These are phyloP conservation scores for Pantherophis guttatus DNA, from an alignment of 2,113 vertebrate genomes.

Conservation along the genomic window DNA sequence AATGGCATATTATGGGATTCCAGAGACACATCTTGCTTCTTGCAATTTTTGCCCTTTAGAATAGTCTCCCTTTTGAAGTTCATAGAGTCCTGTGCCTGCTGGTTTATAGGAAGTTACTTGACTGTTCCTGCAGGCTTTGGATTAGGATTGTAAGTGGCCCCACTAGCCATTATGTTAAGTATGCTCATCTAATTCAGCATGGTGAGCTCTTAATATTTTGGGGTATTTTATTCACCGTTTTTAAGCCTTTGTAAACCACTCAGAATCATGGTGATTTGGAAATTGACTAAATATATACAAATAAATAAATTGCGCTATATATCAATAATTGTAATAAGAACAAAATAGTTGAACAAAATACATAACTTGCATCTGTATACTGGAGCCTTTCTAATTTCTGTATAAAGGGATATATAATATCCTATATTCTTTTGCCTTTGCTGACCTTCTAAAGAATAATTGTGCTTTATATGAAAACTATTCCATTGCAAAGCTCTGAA, in stretches of 20 bases:
- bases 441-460: background rate
- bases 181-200: background rate
- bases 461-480: constrained; percentile 1
- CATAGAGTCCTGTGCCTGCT: background rate
- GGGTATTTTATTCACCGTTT: background rate
- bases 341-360: background rate
- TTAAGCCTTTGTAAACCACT: background rate
- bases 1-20: background rate
- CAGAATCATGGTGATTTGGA: background rate
- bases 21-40: background rate
- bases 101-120: background rate
- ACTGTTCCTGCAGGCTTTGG: background rate
- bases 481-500: background rate
- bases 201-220: background rate
- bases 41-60: background rate
- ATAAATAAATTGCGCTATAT: background rate
- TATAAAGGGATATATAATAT: background rate
- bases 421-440: background rate
- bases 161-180: background rate
- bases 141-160: background rate
- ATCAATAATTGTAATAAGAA: background rate
- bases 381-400: background rate
- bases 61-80: background rate
- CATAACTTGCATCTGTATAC: background rate
- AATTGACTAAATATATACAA: background rate